Base-by-base conservation (phyloP, 1,140 invertebrate species). In the Sycobia sp. region DNA sequence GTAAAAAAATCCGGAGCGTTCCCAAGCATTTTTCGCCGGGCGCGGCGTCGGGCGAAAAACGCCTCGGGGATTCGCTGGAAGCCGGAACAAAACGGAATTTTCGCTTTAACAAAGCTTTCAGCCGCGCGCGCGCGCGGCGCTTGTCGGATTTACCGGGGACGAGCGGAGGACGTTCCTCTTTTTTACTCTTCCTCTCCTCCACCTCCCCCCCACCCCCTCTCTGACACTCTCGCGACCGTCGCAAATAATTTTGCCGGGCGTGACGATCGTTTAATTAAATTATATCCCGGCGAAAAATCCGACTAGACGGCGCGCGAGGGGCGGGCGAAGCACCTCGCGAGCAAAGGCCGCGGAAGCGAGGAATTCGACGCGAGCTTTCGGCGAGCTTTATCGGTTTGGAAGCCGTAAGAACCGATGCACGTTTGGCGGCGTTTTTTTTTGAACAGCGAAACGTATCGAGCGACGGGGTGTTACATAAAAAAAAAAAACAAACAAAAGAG, bases 41-140 rank as follows among this genome's bases (percentile, higher is more conserved):
- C 4, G n/a, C n/a, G n/a, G n/a, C n/a, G n/a, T n/a, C n/a, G n/a
- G n/a, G n/a, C 3, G 34, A 60, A 36, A 61, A 61, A 53, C 43
- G 29, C 16, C n/a, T 18, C 18, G n/a, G n/a, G 20, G 43, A 47
- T 47, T 47, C 43, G 41, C 50, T 25, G 27, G 29, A 53, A 44
- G 25, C 36, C 25, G 20, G 49, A 44, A 62, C 43, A 62, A 55
- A 62, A 62, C 51, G 34, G 51, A 55, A 47, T 62, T 62, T 61
- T 61, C 49, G 39, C 43, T 55, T 62, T 50, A 50, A 63, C 61
- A 63, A 56, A 63, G 61, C 53, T 63, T 63, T 63, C 46, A 49
- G 20, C 22, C 34, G 47, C 9, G 34, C 23, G 34, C 2, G 23
- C 27, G 29, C 29, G 5, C 29, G 29, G 29, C 29, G 5, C 29